Base-by-base conservation (phyloP, 30 jellyfish, hydroid and myxozoan species). In the Aurelia sp. region DNA sequence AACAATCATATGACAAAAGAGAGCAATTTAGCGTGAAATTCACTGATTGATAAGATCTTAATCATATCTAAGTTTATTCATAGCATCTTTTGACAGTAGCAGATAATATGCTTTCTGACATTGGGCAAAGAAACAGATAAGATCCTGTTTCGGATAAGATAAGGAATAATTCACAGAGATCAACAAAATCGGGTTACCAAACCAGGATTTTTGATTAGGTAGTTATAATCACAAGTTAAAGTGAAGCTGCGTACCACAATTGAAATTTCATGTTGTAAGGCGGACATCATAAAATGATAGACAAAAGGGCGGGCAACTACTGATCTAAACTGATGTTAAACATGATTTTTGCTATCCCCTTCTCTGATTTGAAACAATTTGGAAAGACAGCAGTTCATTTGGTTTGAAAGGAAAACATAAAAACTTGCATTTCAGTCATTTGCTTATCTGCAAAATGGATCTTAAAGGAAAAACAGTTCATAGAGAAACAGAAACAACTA, bases 21-120 rank as follows among this genome's bases (percentile, higher is more conserved):
- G 63, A 41, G 81, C 84, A 73, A 73, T 73, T 73, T 16, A 73
- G 84, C 84, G 84, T 73, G 51, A 73, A 73, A 73, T 73, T 73
- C 55, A 73, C 0, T 13, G 50, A 11, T n/a, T 19, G 71, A 51
- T 73, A 21, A 35, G 35, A 73, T 73, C 84, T 73, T 52, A 48
- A 48, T 73, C 84, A 19, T 15, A 73, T 73, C 61, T 19, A 20
- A 13, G 22, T 22, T 13, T 40, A 44, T 67, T 47, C 61, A 41
- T 40, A 61, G 7, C 30, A 30, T 17, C 35, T 62, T 73, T 73
- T 23, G 50, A 73, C 61, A 23, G 71, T 22, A 18, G 52, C 71
- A 35, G 84, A 73, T 73, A 73, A 73, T 66, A 19, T 51, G 51
- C 13, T 70, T 70, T 59, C 35, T 59, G 69, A 59, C 69, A 59